Evolutionary conservation across 2,797 vertebrate species (phyloP), one percentile per base, ranked within the genome.

Genomic region (Benthosema pterotum): DNA sequence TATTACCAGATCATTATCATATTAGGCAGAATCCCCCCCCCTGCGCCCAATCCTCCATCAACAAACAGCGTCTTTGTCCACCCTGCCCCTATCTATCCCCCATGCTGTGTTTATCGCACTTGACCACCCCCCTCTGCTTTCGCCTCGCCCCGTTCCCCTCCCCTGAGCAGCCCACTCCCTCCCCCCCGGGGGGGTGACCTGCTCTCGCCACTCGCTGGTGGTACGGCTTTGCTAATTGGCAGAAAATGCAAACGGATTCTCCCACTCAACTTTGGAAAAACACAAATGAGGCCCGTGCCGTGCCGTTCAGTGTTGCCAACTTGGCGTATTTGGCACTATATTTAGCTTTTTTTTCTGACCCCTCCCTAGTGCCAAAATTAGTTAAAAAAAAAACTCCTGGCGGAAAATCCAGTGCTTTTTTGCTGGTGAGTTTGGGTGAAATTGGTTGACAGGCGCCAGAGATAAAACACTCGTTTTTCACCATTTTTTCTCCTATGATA

Each of bases 1-100:
- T 69, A 77, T 76, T 71, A 67, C 9, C 25, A 78, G 75, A 84
- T 82, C 65, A 80, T 87, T 71, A 87, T 81, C 69, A 68, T 54
- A 22, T 2, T 43, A 72, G 42, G 19, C 42, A 45, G 45, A 25
- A 47, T 52, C 62, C 32, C 51, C 22, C 22, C 22, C 22, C 19
- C 19, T 2, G 57, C 15, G 4, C 52, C 59, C 15, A 7, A 42
- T 47, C 51, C 58, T 9, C 32, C 69, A 55, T 46, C 16, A 52
- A 38, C 43, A 67, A 52, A 47, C 42, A 54, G 13, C 56, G 62
- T 69, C 66, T 58, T 43, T 75, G 56, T 69, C 77, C 71, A 68
- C 51, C 60, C 45, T 50, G 66, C 62, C 55, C 60, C n/a, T n/a
- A n/a, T n/a, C n/a, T n/a, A n/a, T n/a, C 67, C 62, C 18, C 52